Evolutionary conservation across 2,113 vertebrate genomes (phyloP).

Genomic region (Bubo blakistoni): DNA sequence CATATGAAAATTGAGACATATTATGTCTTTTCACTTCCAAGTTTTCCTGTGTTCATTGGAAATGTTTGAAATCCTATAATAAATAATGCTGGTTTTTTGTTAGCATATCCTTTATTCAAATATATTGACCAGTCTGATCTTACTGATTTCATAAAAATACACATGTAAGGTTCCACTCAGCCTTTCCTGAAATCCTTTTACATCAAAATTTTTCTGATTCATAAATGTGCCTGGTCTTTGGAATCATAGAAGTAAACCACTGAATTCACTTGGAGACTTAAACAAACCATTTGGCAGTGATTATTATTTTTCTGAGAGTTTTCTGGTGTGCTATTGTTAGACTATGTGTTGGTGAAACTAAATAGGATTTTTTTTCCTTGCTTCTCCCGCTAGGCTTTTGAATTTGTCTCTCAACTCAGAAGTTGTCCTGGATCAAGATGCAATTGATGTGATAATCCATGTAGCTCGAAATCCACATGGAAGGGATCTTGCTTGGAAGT

Average conservation of each 20-base stretch:
- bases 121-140: neutral
- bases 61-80: neutral
- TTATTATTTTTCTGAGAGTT: neutral
- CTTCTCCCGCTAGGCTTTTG: slow-evolving; percentile 75
- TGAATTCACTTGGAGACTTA: neutral
- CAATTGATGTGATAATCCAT: slow-evolving; percentile 95
- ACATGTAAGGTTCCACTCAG: neutral
- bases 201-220: neutral
- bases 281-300: neutral
- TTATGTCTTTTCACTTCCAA: neutral
- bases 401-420: slow-evolving; percentile 95
- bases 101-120: neutral
- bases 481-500: slow-evolving; percentile 92
- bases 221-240: neutral
- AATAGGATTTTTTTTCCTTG: neutral
- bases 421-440: slow-evolving; percentile 93
- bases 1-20: neutral
- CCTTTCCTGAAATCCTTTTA: neutral
- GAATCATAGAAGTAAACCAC: neutral
- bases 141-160: neutral
- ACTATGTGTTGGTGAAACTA: neutral
- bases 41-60: neutral
- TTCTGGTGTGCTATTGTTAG: neutral
- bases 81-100: neutral
- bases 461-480: slow-evolving; percentile 95